A percentile compares a stretch with the other conserved stretches of the same genome.
Evolutionary conservation across 2,888 invertebrate species (phyloP).

Genomic region (Druceiella hillmani): DNA sequence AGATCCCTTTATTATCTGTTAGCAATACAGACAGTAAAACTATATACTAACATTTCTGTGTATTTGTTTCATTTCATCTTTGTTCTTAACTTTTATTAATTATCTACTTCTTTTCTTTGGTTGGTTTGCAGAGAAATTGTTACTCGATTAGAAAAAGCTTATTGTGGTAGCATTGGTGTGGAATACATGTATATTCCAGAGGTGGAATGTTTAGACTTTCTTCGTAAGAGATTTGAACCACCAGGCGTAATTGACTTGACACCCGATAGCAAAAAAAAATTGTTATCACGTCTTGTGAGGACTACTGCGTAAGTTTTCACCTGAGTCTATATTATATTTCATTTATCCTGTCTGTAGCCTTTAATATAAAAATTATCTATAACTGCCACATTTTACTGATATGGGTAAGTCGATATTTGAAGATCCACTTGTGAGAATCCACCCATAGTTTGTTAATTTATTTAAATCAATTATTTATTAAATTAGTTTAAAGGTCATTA

Average conservation of each 20-base stretch:
- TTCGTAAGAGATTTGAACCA: constrained; percentile 61
- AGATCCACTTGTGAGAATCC: no score
- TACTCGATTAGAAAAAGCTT: constrained; percentile 56
- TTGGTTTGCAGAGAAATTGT: constrained; percentile 72
- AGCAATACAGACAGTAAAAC: no score
- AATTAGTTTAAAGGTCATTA: no score
- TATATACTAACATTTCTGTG: no score
- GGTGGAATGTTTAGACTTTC: constrained; percentile 63
- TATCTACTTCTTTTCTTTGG: no score
- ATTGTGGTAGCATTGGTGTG: constrained; percentile 66
- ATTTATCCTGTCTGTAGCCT: constrained; percentile 3
- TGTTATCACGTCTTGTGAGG: constrained; percentile 63
- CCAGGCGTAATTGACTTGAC: constrained; percentile 55
- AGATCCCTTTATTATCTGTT: no score
- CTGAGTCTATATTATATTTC: not conserved
- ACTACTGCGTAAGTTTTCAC: constrained; percentile 51
- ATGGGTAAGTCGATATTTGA: no score
- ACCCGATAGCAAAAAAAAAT: constrained; percentile 57
- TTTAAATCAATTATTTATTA: no score
- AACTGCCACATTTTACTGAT: no score
- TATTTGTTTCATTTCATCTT: no score
- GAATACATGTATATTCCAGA: constrained; percentile 75
- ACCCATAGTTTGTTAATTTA: no score
- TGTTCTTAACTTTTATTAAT: no score
- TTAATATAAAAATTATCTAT: not conserved